phyloP scores from a whole-genome alignment of 1,140 invertebrate genomes.

The Zeugodacus cucurbitae region DNA sequence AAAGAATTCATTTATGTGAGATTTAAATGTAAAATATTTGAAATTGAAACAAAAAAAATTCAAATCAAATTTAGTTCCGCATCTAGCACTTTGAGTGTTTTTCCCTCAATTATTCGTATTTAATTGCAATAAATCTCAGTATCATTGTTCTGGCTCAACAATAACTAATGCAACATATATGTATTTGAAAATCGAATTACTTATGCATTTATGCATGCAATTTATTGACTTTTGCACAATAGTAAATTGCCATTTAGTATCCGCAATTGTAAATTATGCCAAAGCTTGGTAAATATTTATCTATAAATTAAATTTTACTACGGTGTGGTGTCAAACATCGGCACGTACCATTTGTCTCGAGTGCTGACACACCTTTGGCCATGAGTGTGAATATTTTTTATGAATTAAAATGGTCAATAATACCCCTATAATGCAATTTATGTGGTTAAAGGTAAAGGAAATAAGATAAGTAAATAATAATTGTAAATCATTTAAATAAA shows the following conservation, averaged over 20 bases:
- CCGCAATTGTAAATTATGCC: slow-evolving; percentile 24
- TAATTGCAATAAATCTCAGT: not conserved
- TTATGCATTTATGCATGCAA: not conserved
- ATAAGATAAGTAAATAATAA: too few relatives aligned
- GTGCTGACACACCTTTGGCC: not conserved
- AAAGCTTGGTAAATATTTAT: not conserved
- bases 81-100: not conserved
- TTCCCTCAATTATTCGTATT: not conserved
- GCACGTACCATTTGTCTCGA: not conserved
- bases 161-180: not conserved
- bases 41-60: not conserved
- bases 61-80: not conserved
- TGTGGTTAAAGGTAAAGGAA: too few relatives aligned
- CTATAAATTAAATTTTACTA: not conserved
- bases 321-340: not conserved
- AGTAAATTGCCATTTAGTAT: not conserved
- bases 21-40: not conserved
- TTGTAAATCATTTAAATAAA: too few relatives aligned
- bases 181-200: not conserved
- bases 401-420: too few relatives aligned
- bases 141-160: not conserved
- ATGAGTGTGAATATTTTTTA: not conserved
- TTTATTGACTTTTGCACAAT: slow-evolving; percentile 25
- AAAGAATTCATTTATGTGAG: not conserved
- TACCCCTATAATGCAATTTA: too few relatives aligned